Conservation (phyloP, 2,113 vertebrate species). For the Platysternon megacephalum region DNA sequence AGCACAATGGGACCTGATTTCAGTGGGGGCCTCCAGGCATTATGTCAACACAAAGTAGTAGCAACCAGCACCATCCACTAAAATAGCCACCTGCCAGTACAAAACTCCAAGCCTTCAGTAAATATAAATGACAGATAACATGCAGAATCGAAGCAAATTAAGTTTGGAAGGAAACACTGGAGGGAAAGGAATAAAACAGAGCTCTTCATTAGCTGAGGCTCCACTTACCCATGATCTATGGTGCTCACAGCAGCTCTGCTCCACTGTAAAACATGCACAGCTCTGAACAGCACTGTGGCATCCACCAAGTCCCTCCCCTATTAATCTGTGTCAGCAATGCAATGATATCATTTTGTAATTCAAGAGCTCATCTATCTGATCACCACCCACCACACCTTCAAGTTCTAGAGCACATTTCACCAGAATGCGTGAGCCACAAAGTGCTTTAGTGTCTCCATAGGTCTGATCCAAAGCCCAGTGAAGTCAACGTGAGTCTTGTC, state of each 20-base stretch:
- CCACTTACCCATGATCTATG: constrained; percentile 56
- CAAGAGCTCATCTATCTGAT: constrained; percentile 32
- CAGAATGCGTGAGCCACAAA: not conserved
- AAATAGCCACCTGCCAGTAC: not conserved
- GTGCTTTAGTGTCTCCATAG: not conserved
- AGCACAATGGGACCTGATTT: not conserved
- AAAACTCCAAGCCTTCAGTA: constrained; percentile 7
- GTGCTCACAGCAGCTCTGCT: constrained; percentile 43
- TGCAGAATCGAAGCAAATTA: constrained; percentile 34
- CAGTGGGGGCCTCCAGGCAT: not conserved
- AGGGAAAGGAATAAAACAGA: constrained; percentile 21
- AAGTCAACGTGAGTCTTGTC: not conserved
- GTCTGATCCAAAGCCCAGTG: not conserved
- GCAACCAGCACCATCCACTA: not conserved
- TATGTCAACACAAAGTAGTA: not conserved
- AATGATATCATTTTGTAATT: constrained; percentile 16
- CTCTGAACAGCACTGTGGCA: not conserved
- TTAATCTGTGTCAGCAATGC: constrained; percentile 23
- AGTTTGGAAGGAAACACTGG: constrained; percentile 46
- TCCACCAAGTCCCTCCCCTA: constrained; percentile 35
- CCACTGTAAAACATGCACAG: constrained; percentile 28
- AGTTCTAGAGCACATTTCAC: not conserved
- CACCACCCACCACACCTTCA: not conserved
- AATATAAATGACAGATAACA: constrained; percentile 11
- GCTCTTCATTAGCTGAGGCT: constrained; percentile 29